Conservation (phyloP, 2,888 invertebrate genomes). For the Diploptera punctata region DNA sequence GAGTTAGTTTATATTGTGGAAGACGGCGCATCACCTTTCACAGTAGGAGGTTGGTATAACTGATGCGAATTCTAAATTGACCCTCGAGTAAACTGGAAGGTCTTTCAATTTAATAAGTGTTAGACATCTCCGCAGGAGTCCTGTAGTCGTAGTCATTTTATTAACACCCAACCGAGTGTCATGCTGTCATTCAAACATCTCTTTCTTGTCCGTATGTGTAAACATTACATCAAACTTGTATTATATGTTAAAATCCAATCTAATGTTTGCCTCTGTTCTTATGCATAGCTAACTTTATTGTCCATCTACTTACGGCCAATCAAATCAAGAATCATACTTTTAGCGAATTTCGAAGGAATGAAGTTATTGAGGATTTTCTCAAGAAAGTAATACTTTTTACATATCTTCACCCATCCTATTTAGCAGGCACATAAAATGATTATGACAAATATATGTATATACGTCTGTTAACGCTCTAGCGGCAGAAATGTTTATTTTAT, state of each 20-base stretch:
- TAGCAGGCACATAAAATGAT: too few relatives aligned
- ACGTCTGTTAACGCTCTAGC: too few relatives aligned
- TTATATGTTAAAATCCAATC: conserved; percentile 12
- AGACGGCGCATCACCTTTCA: neutral
- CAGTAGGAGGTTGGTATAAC: neutral
- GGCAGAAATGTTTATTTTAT: too few relatives aligned
- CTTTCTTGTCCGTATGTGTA: conserved; percentile 1
- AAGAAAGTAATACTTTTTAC: too few relatives aligned
- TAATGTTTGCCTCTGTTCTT: neutral
- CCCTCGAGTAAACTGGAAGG: neutral
- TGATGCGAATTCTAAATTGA: conserved; percentile 16
- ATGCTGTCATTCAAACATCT: conserved; percentile 20
- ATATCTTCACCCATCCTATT: too few relatives aligned
- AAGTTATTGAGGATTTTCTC: too few relatives aligned
- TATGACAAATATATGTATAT: too few relatives aligned
- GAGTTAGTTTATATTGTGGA: too few relatives aligned
- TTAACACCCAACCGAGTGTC: conserved; percentile 15
- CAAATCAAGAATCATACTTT: too few relatives aligned
- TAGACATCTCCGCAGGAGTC: conserved; percentile 6
- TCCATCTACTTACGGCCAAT: too few relatives aligned
- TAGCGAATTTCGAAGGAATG: too few relatives aligned
- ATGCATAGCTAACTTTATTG: too few relatives aligned
- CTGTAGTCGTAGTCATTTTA: neutral
- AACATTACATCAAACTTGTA: conserved; percentile 12
- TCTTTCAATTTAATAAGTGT: conserved; percentile 25